A percentile compares a stretch with the other conserved stretches of the same genome.
Conservation (phyloP, 2,797 vertebrate genomes). For the Alectoris magna region DNA sequence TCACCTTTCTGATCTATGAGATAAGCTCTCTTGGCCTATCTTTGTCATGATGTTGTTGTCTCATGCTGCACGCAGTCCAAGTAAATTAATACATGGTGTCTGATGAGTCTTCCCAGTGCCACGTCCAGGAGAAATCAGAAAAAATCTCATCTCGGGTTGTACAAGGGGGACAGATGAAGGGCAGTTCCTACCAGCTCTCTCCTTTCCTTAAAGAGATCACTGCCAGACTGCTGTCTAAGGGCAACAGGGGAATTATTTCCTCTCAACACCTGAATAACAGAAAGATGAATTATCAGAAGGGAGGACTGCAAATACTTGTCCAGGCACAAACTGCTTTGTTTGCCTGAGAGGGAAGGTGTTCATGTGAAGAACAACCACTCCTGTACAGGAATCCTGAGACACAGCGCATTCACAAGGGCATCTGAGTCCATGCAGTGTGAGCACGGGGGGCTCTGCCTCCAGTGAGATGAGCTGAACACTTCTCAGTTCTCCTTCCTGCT, state of each 20-base stretch:
- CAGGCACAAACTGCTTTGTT: not conserved
- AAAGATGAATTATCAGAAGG: not conserved
- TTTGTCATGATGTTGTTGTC: not conserved
- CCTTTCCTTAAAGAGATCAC: not conserved
- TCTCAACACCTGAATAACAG: not conserved
- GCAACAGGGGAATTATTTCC: not conserved
- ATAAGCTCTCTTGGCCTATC: not conserved
- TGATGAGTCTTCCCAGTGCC: not conserved
- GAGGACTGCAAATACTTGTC: not conserved
- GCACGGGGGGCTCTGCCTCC: not conserved
- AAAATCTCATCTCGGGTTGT: not conserved
- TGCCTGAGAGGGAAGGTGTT: conserved; percentile 7
- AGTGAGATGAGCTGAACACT: not conserved
- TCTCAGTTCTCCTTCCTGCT: not conserved
- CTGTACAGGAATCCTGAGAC: not conserved
- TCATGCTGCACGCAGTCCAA: not conserved
- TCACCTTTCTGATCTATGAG: not conserved
- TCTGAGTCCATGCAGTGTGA: not conserved
- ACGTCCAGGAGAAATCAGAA: not conserved
- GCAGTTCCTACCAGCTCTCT: not conserved
- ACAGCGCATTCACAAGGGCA: not conserved
- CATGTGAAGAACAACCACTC: not conserved
- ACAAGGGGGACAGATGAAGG: not conserved
- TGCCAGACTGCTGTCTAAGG: not conserved
- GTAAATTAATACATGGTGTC: not conserved